Conservation (phyloP, 2,888 invertebrate species). For the Dexiosoma caninum region DNA sequence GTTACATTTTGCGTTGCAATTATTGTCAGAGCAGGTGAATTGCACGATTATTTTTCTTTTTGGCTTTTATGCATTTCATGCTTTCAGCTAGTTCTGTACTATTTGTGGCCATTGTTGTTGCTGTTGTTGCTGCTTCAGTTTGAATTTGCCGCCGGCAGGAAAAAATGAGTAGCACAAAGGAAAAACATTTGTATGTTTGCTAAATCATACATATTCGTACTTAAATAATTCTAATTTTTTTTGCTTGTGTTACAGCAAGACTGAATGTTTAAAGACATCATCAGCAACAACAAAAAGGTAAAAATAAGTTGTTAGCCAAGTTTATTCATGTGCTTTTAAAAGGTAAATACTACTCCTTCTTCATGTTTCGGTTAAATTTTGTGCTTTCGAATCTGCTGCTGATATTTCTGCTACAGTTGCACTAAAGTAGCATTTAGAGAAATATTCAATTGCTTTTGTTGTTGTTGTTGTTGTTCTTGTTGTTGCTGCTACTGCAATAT, state of each 20-base stretch:
- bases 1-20: constrained; percentile 65
- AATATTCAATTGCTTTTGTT: constrained; percentile 9
- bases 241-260: background rate
- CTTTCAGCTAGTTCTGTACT: constrained; percentile 45
- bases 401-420: constrained; percentile 37
- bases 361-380: constrained; percentile 8
- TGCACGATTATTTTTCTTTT: constrained; percentile 73
- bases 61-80: constrained; percentile 32
- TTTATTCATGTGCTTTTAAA: constrained; percentile 59
- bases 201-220: background rate
- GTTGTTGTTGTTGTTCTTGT: constrained; percentile 42
- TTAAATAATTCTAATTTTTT: background rate
- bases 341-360: constrained; percentile 34
- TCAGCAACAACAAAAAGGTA: constrained; percentile 32
- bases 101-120: constrained; percentile 20
- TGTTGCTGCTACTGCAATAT: constrained; percentile 37
- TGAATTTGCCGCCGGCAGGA: constrained; percentile 52
- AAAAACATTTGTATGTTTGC: constrained; percentile 50
- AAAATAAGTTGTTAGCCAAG: constrained; percentile 60
- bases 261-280: constrained; percentile 7
- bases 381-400: background rate
- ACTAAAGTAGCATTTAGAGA: constrained; percentile 56
- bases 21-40: constrained; percentile 72
- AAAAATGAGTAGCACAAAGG: constrained; percentile 22
- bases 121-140: constrained; percentile 32